Evolutionary conservation across 2,797 vertebrate species (phyloP), one percentile per base, ranked within the genome.

Genomic region (Danio kyathit): DNA sequence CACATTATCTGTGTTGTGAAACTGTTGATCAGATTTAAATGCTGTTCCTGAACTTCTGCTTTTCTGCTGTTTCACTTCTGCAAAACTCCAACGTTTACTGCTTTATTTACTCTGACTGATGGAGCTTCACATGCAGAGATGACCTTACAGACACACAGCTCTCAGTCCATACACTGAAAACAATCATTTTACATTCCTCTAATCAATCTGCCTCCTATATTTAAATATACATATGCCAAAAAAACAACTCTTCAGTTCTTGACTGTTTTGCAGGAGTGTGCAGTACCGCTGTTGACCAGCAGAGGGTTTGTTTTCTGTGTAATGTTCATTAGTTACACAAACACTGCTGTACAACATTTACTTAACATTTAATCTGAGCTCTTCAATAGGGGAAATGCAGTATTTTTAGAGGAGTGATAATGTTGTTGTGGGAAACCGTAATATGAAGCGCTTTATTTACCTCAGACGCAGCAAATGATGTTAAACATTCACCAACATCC

Each of bases 21-120:
- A 54, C 66, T 52, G 52, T 19, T 9, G 7, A 54, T 49, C 44
- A 29, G 13, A 67, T 60, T 64, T 12, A 51, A 78, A 77, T 66
- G 5, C 63, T 44, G 46, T 65, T 59, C 14, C 11, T 17, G 5
- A 43, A 44, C 56, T 84, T 83, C 80, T 76, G 78, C 78, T 81
- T 84, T 79, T 60, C 4, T 0, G 21, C 13, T 12, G n/a, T 60
- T 74, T 59, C 40, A 72, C 76, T 76, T 79, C 49, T 49, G 29
- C 11, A 9, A 67, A 75, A 5, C 2, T 9, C 14, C 65, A 5
- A 2, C 29, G n/a, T 69, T 17, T 76, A 40, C 14, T 0, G 4
- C 2, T 56, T 54, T 54, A 67, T 64, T 61, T 2, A 41, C 46
- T 49, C 14, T 43, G 10, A 65, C 17, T 38, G 7, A n/a, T n/a